A percentile compares a stretch with the other conserved stretches of the same genome.
Conservation (phyloP, 2,113 vertebrate genomes). For the Sceloporus tristichus region DNA sequence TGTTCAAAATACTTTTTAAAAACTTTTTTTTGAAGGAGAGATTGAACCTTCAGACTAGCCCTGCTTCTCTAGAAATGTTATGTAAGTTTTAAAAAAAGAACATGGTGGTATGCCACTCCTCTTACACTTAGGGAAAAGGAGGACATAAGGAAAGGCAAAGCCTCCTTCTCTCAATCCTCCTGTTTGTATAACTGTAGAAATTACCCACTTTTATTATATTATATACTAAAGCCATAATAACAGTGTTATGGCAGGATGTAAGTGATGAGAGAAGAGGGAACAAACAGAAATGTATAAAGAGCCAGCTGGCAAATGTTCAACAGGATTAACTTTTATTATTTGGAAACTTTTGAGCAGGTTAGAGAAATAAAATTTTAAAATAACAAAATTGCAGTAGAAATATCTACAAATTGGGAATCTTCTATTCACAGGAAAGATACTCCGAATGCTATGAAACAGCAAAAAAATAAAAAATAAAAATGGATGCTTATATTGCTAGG, state of each 20-base stretch:
- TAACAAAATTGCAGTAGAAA: constrained; percentile 17
- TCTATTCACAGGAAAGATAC: constrained; percentile 15
- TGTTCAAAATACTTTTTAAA: too few relatives aligned
- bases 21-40: neutral
- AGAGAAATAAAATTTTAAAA: neutral
- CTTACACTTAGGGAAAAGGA: neutral
- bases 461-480: neutral
- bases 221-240: neutral
- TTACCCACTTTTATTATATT: neutral
- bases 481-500: neutral
- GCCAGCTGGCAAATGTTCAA: neutral
- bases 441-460: neutral
- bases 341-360: constrained; percentile 18
- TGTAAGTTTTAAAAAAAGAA: neutral
- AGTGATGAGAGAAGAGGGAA: neutral
- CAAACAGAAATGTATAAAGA: neutral
- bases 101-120: accelerated
- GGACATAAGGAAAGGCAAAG: neutral
- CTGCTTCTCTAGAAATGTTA: neutral
- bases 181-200: neutral
- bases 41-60: neutral
- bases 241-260: neutral
- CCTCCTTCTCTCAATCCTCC: accelerated
- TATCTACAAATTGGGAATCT: neutral
- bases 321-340: neutral